Percentiles rank a stretch among this genome's conserved stretches.
phyloP scores from a whole-genome alignment of 2,888 invertebrate species.

The Eurytoma adleriae region DNA sequence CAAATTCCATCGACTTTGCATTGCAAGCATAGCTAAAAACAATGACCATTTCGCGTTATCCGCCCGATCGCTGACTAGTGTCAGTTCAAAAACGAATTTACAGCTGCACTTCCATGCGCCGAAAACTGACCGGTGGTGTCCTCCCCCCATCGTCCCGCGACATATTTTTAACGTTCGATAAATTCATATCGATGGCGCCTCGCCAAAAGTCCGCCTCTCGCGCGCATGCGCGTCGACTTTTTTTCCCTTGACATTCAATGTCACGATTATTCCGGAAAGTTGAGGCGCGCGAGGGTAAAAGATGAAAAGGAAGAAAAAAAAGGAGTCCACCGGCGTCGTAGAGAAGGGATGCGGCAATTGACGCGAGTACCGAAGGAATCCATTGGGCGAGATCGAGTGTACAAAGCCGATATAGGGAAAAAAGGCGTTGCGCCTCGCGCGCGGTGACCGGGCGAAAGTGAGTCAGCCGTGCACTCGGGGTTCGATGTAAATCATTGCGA shows the following conservation, averaged over 20 bases:
- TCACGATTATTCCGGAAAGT: constrained; percentile 9
- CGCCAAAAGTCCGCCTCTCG: constrained; percentile 17
- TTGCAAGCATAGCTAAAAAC: too few relatives aligned
- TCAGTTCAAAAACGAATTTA: too few relatives aligned
- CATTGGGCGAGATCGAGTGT: background rate
- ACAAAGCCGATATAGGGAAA: background rate
- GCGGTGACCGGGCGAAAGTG: constrained; percentile 9
- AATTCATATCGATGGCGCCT: constrained; percentile 46
- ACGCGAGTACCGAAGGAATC: too few relatives aligned
- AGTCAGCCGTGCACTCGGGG: constrained; percentile 3
- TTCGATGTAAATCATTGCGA: constrained; percentile 40
- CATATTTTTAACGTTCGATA: constrained; percentile 52
- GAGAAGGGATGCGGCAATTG: too few relatives aligned
- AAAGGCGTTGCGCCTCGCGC: background rate
- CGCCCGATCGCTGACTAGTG: too few relatives aligned
- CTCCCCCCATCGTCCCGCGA: background rate
- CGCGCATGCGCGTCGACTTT: background rate
- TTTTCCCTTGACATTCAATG: constrained; percentile 50
- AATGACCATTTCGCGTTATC: too few relatives aligned
- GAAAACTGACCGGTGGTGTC: constrained; percentile 19
- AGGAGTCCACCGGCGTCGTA: too few relatives aligned
- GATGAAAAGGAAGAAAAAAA: background rate
- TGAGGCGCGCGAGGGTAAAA: background rate
- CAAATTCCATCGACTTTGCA: background rate
- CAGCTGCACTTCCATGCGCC: background rate